Percentiles rank a stretch among this genome's conserved stretches.
These are phyloP conservation scores for Halictus ligatus DNA, from an alignment of 2,888 invertebrate genomes.

Conservation along the genomic window DNA sequence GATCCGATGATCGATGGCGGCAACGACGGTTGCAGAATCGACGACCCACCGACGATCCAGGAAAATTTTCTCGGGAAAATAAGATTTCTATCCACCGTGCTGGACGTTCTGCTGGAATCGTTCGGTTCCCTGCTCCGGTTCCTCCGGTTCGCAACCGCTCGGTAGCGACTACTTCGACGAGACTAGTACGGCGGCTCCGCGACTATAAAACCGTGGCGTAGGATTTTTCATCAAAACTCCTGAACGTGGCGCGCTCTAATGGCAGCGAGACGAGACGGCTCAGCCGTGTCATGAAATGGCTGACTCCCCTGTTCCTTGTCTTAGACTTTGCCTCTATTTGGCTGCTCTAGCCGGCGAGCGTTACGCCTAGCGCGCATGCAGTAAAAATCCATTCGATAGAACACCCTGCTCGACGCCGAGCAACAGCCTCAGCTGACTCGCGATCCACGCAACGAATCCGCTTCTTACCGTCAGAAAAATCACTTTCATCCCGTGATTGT, in stretches of 20 bases:
- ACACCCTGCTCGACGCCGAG: not conserved
- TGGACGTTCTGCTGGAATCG: not conserved
- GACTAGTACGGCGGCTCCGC: not conserved
- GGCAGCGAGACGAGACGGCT: slow-evolving; percentile 50
- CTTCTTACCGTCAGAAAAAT: not conserved
- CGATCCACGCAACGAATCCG: not conserved
- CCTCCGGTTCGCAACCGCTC: slow-evolving; percentile 2
- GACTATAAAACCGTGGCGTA: slow-evolving; percentile 27
- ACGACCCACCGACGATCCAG: not conserved
- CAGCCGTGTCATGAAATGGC: slow-evolving; percentile 66
- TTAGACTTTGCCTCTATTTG: slow-evolving; percentile 47
- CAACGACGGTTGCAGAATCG: not conserved
- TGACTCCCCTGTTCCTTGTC: slow-evolving; percentile 56
- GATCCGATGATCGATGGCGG: slow-evolving; percentile 8
- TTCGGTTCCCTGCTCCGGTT: not conserved
- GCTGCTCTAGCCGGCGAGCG: slow-evolving; percentile 26
- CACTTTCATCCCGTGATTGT: not conserved
- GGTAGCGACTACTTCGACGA: not conserved
- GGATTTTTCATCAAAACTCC: slow-evolving; percentile 52
- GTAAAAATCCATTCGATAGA: slow-evolving; percentile 17
- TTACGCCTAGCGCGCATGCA: slow-evolving; percentile 21
- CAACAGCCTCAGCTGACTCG: not conserved
- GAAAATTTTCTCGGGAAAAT: not conserved
- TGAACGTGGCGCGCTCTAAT: slow-evolving; percentile 59
- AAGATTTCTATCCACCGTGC: not conserved